phyloP scores from a whole-genome alignment of 2,113 vertebrate species.

The Prolemur simus region DNA sequence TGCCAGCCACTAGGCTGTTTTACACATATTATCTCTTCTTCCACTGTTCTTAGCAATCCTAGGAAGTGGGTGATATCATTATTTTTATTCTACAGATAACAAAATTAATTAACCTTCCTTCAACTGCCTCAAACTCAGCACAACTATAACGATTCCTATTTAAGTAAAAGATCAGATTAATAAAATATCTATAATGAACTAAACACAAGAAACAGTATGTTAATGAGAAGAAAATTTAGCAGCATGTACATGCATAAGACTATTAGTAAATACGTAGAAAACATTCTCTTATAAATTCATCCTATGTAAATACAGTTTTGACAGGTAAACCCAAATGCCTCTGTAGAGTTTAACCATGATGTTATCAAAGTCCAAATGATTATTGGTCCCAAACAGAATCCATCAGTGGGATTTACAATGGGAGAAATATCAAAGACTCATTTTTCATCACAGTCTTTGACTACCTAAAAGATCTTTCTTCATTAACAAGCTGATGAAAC shows the following conservation, averaged over 20 bases:
- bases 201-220: conserved; percentile 8
- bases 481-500: conserved; percentile 67
- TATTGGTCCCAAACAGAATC: conserved; percentile 1
- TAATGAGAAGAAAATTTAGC: conserved; percentile 24
- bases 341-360: neutral
- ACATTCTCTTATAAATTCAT: neutral
- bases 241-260: neutral
- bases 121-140: neutral
- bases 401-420: neutral
- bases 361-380: conserved; percentile 4
- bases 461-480: conserved; percentile 41
- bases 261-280: neutral
- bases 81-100: conserved; percentile 55
- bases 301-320: neutral
- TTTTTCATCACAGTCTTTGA: conserved; percentile 38
- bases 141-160: conserved; percentile 8
- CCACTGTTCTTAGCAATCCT: neutral
- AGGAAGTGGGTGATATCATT: neutral
- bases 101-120: conserved; percentile 65
- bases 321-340: neutral
- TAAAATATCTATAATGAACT: conserved; percentile 45
- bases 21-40: neutral
- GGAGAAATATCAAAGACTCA: conserved; percentile 10
- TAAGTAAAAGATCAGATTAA: conserved; percentile 54
- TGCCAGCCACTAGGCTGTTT: neutral